Base-by-base conservation (phyloP, 2,797 vertebrate genomes). In the Myripristis murdjan region DNA sequence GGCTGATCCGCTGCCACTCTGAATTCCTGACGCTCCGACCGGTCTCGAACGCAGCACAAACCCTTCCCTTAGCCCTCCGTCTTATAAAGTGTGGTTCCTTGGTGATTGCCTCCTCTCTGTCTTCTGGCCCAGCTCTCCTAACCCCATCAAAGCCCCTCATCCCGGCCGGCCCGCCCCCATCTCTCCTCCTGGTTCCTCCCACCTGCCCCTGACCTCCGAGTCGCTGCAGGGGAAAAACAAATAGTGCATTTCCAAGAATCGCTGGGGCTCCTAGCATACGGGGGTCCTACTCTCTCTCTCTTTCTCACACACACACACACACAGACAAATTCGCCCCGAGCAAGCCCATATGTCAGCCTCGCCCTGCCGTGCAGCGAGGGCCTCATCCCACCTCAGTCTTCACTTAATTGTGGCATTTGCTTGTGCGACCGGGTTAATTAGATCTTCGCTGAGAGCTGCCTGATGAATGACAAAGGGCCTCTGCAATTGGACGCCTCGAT, bases 241-340 rank as follows among this genome's bases (percentile, higher is more conserved):
- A 46, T 46, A 3, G 41, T 33, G 43, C 39, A 43, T 12, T 58
- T 58, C 55, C 37, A 24, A 43, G 55, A 58, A 58, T 41, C 37
- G 12, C 18, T 22, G 55, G 22, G 37, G 35, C 37, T 39, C 55
- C 1, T 46, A 16, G 15, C n/a, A 8, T 46, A 4, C 14, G 20
- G 4, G 37, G 14, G 5, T 18, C 54, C 33, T 11, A 12, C 15
- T n/a, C 56, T 26, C 57, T 44, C 39, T 37, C 33, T 35, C n/a
- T n/a, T n/a, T n/a, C n/a, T n/a, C n/a, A n/a, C n/a, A n/a, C n/a
- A n/a, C n/a, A n/a, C n/a, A n/a, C 33, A 22, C 53, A 35, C 53
- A 37, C 31, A 37, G 28, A 20, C 53, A 37, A 20, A n/a, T n/a
- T n/a, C n/a, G n/a, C n/a, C n/a, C n/a, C n/a, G n/a, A 53, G 55